Percentiles rank a stretch among this genome's conserved stretches.
Conservation (phyloP, 1,140 invertebrate species). For the Drosophila lowei region DNA sequence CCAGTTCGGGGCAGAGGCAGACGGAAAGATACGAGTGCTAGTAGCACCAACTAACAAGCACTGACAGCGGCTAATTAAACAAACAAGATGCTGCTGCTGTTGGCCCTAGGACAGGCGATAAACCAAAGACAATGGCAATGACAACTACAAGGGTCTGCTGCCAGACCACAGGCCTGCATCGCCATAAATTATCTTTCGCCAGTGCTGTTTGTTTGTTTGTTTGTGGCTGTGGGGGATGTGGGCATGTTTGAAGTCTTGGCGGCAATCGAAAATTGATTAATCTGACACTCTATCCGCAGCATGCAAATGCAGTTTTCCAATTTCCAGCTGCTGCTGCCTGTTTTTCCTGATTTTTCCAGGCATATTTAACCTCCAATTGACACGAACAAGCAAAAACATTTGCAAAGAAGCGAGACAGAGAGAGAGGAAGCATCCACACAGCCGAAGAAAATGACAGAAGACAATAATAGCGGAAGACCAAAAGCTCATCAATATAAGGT, state of each 20-base stretch:
- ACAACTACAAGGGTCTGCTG: constrained; percentile 40
- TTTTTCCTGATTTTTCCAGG: constrained; percentile 4
- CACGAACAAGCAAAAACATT: constrained; percentile 58
- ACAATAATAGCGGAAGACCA: too few species aligned
- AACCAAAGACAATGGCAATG: constrained; percentile 36
- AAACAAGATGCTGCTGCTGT: constrained; percentile 37
- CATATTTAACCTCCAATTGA: constrained; percentile 74
- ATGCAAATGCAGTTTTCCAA: constrained; percentile 48
- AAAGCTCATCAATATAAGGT: too few species aligned
- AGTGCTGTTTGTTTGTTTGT: background rate
- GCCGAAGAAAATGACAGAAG: background rate
- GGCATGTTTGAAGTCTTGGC: constrained; percentile 62
- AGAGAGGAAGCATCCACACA: too few species aligned
- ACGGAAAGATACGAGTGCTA: constrained; percentile 21
- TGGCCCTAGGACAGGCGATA: constrained; percentile 13
- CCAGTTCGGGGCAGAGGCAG: background rate
- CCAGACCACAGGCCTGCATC: constrained; percentile 51
- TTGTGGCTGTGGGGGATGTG: background rate
- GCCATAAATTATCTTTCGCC: constrained; percentile 39
- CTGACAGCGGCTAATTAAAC: constrained; percentile 69
- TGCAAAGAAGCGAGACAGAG: constrained; percentile 3
- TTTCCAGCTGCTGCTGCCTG: background rate
- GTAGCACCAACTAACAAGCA: constrained; percentile 57
- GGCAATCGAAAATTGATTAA: constrained; percentile 73
- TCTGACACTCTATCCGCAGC: constrained; percentile 59